Conservation (phyloP, 2,113 vertebrate species). For the Pardalotus punctatus region DNA sequence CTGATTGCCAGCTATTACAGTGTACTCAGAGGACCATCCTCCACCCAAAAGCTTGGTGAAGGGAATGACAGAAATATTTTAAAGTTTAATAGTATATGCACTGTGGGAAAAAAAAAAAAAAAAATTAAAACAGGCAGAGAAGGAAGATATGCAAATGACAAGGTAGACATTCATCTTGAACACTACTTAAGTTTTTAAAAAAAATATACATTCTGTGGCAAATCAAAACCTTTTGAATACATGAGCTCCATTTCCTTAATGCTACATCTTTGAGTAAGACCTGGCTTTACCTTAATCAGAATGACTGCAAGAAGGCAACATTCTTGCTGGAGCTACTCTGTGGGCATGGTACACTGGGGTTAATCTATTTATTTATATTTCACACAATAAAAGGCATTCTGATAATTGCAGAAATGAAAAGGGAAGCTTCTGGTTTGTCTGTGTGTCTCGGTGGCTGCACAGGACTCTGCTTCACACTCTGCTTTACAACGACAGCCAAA, state of each 20-base stretch:
- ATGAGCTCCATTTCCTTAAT: neutral
- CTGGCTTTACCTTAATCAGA: neutral
- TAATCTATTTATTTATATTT: neutral
- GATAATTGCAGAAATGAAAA: neutral
- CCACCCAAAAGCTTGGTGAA: neutral
- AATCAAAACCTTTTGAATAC: neutral
- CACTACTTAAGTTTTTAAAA: neutral
- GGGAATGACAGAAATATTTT: neutral
- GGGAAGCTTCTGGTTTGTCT: neutral
- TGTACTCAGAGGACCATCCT: constrained; percentile 16
- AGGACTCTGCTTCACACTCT: neutral
- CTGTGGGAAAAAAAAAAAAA: neutral
- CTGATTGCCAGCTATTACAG: constrained; percentile 12
- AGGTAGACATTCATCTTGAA: neutral
- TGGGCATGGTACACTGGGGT: neutral
- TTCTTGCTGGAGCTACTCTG: neutral
- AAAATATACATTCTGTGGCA: neutral
- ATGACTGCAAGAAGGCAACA: neutral
- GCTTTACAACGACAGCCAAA: neutral
- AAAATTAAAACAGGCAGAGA: neutral
- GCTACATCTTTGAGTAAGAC: neutral
- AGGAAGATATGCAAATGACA: neutral
- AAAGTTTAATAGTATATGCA: neutral
- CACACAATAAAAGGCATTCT: neutral
- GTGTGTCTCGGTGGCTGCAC: neutral